Evolutionary conservation across 2,888 invertebrate species (phyloP).

Genomic region (Yponomeuta sedellus): DNA sequence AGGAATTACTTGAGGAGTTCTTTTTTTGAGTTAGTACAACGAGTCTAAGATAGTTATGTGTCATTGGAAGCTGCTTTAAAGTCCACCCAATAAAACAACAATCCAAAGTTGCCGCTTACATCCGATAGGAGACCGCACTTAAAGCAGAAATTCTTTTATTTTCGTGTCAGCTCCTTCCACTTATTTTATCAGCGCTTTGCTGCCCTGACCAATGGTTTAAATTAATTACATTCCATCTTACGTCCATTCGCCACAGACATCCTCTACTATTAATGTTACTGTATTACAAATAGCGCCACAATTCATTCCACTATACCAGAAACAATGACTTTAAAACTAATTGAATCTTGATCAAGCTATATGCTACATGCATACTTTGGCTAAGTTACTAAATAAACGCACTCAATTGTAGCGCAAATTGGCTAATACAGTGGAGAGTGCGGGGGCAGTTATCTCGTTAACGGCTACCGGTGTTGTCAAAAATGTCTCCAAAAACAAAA

Average conservation of each 20-base stretch:
- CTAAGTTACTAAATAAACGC: too few species aligned
- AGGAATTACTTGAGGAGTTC: too few species aligned
- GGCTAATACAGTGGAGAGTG: too few species aligned
- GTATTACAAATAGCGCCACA: too few species aligned
- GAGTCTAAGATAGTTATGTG: too few species aligned
- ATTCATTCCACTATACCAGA: too few species aligned
- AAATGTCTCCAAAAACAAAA: slow-evolving; percentile 27
- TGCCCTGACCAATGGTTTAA: not conserved
- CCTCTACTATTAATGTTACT: too few species aligned
- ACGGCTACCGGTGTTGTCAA: slow-evolving; percentile 33
- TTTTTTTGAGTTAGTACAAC: too few species aligned
- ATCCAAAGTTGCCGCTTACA: not conserved
- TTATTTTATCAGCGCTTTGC: not conserved
- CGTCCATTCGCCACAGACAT: not conserved
- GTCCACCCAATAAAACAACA: not conserved
- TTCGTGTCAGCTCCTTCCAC: not conserved
- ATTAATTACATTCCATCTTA: slow-evolving; percentile 13
- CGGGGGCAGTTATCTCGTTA: not conserved
- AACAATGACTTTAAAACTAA: too few species aligned
- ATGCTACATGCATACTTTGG: too few species aligned
- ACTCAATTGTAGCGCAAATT: too few species aligned
- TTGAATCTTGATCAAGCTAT: too few species aligned
- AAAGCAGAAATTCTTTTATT: not conserved
- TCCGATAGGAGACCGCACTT: not conserved
- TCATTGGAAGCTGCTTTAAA: not conserved